Percentiles rank a stretch among this genome's conserved stretches.
Conservation (phyloP, 2,888 invertebrate species). For the Glaucopsyche alexis region DNA sequence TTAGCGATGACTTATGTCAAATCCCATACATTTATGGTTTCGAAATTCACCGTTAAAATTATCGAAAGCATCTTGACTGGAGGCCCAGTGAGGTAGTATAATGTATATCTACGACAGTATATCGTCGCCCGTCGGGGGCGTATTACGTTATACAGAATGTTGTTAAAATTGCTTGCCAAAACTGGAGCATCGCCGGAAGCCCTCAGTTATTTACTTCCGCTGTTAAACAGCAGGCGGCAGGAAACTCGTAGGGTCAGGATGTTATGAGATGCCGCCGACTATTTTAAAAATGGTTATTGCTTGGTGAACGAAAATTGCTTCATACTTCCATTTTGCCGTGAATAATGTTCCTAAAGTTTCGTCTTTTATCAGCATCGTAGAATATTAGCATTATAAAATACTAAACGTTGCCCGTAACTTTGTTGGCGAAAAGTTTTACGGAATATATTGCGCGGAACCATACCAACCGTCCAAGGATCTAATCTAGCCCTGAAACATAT, state of each 20-base stretch:
- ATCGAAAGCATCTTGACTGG: too few species aligned
- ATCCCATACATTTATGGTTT: too few species aligned
- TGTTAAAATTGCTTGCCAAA: conserved; percentile 53
- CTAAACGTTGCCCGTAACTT: background rate
- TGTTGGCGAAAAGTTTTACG: background rate
- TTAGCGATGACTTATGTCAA: too few species aligned
- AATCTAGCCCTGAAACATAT: too few species aligned
- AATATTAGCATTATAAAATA: background rate
- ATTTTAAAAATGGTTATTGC: conserved; percentile 11
- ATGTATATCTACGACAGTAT: background rate
- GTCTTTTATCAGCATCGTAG: background rate
- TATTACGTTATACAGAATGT: conserved; percentile 34
- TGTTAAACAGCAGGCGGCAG: conserved; percentile 33
- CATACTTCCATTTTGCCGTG: background rate
- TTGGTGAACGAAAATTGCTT: background rate
- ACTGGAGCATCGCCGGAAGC: conserved; percentile 50
- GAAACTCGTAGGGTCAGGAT: conserved; percentile 30
- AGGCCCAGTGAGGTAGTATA: too few species aligned
- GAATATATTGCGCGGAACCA: background rate
- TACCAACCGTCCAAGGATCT: too few species aligned
- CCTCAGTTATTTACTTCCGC: conserved; percentile 52
- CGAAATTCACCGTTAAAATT: too few species aligned
- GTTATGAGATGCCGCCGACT: conserved; percentile 22
- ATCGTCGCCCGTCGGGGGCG: too few species aligned
- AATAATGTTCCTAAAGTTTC: background rate